Evolutionary conservation across 2,797 vertebrate species (phyloP).

Genomic region (Sebastes taczanowskii): DNA sequence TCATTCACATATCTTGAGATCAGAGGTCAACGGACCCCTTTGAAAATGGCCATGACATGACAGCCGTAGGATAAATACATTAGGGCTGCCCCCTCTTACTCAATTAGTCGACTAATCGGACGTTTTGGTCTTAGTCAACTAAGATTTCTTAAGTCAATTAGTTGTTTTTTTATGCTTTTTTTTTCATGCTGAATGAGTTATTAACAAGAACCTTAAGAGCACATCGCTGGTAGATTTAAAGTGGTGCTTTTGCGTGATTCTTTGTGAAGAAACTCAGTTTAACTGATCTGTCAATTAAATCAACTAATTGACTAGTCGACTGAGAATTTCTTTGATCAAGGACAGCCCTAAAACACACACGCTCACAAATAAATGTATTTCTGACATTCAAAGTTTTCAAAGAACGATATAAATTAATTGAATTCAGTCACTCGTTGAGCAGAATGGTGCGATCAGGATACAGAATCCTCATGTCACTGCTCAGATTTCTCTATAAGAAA

Average conservation of each 20-base stretch:
- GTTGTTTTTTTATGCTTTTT: neutral
- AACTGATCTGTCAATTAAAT: neutral
- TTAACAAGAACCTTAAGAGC: neutral
- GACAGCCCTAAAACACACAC: neutral
- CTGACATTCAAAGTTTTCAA: neutral
- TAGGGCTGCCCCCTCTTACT: no score
- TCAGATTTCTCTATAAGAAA: neutral
- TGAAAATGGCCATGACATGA: no score
- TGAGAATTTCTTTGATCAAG: neutral
- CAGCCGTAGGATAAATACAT: no score
- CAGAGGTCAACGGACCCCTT: no score
- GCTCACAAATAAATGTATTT: neutral
- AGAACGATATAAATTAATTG: neutral
- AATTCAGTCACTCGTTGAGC: neutral
- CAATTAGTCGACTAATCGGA: no score
- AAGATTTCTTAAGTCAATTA: neutral
- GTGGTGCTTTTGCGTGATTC: neutral
- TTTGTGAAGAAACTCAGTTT: neutral
- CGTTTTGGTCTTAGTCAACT: neutral
- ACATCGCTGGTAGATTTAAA: neutral
- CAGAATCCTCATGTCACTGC: neutral
- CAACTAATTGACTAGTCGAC: neutral
- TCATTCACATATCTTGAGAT: no score
- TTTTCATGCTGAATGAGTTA: neutral
- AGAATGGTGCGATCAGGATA: neutral